Percentiles rank a stretch among this genome's conserved stretches.
Evolutionary conservation across 2,888 invertebrate species (phyloP).

Genomic region (Dexiosoma caninum): DNA sequence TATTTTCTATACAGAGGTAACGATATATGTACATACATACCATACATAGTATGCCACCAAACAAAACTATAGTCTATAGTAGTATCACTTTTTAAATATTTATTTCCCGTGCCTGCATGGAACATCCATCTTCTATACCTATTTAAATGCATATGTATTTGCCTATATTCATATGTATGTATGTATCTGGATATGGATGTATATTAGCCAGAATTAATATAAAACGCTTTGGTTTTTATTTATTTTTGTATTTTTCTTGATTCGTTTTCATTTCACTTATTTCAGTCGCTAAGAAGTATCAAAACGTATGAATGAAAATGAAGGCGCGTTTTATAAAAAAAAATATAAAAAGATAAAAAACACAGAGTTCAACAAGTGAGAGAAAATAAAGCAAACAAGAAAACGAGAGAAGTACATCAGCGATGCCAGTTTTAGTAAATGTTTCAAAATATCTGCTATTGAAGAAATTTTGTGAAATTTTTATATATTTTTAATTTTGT

Average conservation of each 20-base stretch:
- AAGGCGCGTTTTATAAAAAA: conserved; percentile 59
- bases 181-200: neutral
- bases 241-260: neutral
- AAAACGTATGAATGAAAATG: conserved; percentile 60
- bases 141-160: neutral
- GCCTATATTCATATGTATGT: neutral
- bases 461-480: neutral
- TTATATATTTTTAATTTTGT: neutral
- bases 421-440: no score
- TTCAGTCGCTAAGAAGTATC: conserved; percentile 12
- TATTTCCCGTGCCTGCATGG: neutral
- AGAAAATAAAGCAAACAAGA: neutral
- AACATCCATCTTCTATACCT: neutral
- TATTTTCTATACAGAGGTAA: no score
- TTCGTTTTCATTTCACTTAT: conserved; percentile 44
- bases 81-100: no score
- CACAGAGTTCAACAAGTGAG: neutral
- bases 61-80: no score
- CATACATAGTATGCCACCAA: no score
- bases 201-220: no score
- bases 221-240: conserved; percentile 19
- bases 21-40: no score
- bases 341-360: conserved; percentile 35
- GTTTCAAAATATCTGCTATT: no score
- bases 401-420: neutral